phyloP scores from a whole-genome alignment of 64 coral and sea anemone species.

The Pocillopora damicornis region DNA sequence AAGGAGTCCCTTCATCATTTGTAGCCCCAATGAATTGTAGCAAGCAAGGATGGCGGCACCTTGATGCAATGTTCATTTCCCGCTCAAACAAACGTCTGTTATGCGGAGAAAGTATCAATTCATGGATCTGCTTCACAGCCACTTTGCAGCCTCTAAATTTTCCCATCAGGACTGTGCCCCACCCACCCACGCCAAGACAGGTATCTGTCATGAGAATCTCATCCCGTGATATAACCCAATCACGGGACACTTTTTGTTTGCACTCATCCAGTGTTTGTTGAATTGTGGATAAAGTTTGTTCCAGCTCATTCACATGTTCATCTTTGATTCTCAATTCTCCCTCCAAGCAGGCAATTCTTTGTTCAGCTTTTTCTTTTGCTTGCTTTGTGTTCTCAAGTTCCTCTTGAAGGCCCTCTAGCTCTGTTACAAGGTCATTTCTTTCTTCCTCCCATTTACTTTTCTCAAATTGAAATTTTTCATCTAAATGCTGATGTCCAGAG shows the following conservation, averaged over 20 bases:
- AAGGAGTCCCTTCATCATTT: slow-evolving; percentile 40
- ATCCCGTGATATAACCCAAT: slow-evolving; percentile 33
- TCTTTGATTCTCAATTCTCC: background rate
- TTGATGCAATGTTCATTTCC: slow-evolving; percentile 71
- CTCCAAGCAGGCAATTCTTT: background rate
- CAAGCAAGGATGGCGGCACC: slow-evolving; percentile 66
- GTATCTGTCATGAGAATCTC: slow-evolving; percentile 44
- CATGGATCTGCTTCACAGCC: slow-evolving; percentile 74
- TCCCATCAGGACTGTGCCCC: slow-evolving; percentile 33
- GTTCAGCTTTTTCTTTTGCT: slow-evolving; percentile 22
- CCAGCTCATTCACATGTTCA: slow-evolving; percentile 11
- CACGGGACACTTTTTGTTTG: background rate
- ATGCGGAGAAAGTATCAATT: slow-evolving; percentile 58
- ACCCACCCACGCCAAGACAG: slow-evolving; percentile 55
- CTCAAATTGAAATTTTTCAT: slow-evolving; percentile 18
- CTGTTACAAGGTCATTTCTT: background rate
- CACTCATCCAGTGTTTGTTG: slow-evolving; percentile 43
- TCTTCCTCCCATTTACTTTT: slow-evolving; percentile 15
- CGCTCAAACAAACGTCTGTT: slow-evolving; percentile 60
- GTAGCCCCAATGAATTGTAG: slow-evolving; percentile 58
- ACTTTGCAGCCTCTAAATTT: slow-evolving; percentile 67
- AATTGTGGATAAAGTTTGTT: slow-evolving; percentile 29
- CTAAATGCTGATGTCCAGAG: background rate
- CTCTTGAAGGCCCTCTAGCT: background rate
- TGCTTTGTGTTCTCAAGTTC: slow-evolving; percentile 13